Evolutionary conservation across 2,888 invertebrate genomes (phyloP), one percentile per base, ranked within the genome.

Genomic region (Digitonthophagus gazella): DNA sequence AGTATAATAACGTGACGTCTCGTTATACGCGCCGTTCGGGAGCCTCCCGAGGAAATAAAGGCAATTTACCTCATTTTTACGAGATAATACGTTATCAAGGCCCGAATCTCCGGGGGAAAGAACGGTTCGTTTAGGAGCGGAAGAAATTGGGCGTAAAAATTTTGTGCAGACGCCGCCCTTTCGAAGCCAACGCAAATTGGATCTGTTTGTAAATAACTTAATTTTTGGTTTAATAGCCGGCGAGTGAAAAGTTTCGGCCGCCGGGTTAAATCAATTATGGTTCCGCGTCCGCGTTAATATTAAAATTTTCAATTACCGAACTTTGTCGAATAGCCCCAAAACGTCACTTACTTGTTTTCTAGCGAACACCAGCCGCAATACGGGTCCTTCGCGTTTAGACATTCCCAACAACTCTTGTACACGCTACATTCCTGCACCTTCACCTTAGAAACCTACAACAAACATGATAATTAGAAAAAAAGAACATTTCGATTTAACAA

Each of bases 321-420:
- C 69, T 75, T 74, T 73, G 68, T 68, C 74, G 73, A 67, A 71
- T 68, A 64, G 0, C 66, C 56, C 58, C 71, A 58, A 58, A 16
- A 11, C 8, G 1, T 18, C 54, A 82, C 85, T 84, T 83, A 87
- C 88, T 95, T 96, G 84, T 96, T 97, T 84, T 96, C 96, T 75
- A 96, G 85, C 54, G 96, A 95, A 86, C 97, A 97, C 97, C 97
- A 97, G 71, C 97, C 97, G 83, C 97, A 98, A 82, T 97, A 97
- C 0, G 97, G 97, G 86, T 97, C 97, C 82, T 93, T 93, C 73
- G 95, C 96, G 77, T 93, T 94, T 73, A 97, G 88, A 83, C 97
- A 97, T 78, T 93, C 93, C 83, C 92, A 90, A 83, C 97, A 97
- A 69, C 93, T 94, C 82, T 91, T 91, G 84, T 95, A 96, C 69